Conservation (phyloP, 2,888 invertebrate genomes). For the Pachydiplax longipennis region DNA sequence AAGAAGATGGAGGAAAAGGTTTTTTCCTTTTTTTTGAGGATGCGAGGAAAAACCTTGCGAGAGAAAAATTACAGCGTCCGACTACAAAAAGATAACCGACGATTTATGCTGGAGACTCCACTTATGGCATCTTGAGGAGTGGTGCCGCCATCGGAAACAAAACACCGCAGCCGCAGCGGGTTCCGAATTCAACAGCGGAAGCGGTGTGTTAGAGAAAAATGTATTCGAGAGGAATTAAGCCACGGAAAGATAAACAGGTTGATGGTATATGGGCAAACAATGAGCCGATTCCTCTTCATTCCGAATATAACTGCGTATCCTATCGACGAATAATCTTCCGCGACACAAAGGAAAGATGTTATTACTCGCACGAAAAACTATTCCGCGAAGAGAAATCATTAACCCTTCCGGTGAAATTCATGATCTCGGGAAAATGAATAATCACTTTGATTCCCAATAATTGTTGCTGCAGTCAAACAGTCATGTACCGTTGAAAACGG, state of each 20-base stretch:
- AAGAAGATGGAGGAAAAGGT: background rate
- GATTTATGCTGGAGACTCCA: background rate
- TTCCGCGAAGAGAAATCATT: no score
- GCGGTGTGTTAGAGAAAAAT: background rate
- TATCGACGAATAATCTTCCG: no score
- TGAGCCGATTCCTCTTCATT: background rate
- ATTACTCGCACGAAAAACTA: no score
- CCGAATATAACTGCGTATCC: background rate
- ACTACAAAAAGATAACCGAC: background rate
- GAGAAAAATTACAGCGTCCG: background rate
- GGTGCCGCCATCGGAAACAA: background rate
- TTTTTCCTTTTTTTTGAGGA: background rate
- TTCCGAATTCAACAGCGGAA: background rate
- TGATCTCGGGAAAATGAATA: no score
- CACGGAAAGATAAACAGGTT: conserved; percentile 27
- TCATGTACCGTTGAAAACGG: no score
- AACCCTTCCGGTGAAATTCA: no score
- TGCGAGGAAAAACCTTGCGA: background rate
- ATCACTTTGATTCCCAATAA: no score
- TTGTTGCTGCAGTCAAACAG: no score
- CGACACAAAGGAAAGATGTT: no score
- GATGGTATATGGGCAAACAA: conserved; percentile 25
- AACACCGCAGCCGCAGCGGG: background rate
- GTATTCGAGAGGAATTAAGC: background rate
- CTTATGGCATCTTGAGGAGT: background rate